phyloP scores from a whole-genome alignment of 2,113 vertebrate species.

The Elephas maximus region DNA sequence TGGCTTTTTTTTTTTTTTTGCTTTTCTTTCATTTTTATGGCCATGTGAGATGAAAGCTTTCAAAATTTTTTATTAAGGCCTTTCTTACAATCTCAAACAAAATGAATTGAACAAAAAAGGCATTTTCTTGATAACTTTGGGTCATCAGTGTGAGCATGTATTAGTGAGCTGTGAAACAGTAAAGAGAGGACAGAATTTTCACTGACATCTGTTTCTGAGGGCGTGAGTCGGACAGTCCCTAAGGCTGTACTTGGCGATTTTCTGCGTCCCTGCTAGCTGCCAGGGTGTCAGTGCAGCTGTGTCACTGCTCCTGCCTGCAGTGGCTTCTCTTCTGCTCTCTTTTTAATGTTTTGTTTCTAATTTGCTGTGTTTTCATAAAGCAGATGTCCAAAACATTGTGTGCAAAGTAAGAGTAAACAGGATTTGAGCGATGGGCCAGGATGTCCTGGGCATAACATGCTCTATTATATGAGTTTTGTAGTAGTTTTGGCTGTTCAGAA shows the following conservation, averaged over 20 bases:
- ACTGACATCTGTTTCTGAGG: not conserved
- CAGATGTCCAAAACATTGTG: not conserved
- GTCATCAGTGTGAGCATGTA: not conserved
- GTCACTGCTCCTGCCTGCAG: not conserved
- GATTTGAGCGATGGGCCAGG: not conserved
- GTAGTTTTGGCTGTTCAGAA: constrained; percentile 52
- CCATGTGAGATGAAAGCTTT: not conserved
- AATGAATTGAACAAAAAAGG: not conserved
- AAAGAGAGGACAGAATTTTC: not conserved
- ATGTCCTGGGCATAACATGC: not conserved
- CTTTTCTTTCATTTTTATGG: not conserved
- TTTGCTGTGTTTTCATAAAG: not conserved
- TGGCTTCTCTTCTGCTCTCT: not conserved
- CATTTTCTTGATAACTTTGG: not conserved
- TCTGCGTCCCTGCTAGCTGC: not conserved
- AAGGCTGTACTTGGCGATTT: no score
- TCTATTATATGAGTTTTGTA: constrained; percentile 23
- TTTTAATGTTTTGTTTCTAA: not conserved
- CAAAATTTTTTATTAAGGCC: not conserved
- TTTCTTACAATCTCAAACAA: constrained; percentile 42
- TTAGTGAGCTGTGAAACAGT: not conserved
- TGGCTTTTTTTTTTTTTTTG: not conserved
- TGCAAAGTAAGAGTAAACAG: not conserved
- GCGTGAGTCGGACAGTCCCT: fast-evolving
- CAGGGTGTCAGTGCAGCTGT: fast-evolving